Conservation (phyloP, 1,140 invertebrate species). For the Drosophila kepulauana region DNA sequence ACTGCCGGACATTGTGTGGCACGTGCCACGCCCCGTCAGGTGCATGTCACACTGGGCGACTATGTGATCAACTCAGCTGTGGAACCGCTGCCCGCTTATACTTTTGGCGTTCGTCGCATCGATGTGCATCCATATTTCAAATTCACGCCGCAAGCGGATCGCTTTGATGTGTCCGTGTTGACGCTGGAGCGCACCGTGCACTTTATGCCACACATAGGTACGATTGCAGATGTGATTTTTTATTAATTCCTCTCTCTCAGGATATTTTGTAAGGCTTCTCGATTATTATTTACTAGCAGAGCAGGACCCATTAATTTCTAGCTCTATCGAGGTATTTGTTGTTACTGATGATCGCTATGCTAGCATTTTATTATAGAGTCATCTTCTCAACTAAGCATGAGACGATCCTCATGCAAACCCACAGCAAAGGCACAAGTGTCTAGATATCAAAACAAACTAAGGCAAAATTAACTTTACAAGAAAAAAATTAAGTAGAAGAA, state of each 20-base stretch:
- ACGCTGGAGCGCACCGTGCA: conserved; percentile 94
- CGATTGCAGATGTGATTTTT: neutral
- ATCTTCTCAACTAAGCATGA: too few species aligned
- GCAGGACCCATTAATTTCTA: too few species aligned
- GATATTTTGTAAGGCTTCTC: too few species aligned
- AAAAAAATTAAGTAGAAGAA: too few species aligned
- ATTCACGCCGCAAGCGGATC: conserved; percentile 95
- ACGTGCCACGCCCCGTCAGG: conserved; percentile 93
- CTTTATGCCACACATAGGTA: conserved; percentile 94
- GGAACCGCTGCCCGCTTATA: conserved; percentile 95
- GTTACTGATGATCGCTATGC: too few species aligned
- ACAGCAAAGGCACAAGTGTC: too few species aligned
- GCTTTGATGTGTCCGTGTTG: conserved; percentile 96
- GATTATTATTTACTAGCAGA: too few species aligned
- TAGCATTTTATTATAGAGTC: too few species aligned
- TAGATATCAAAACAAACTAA: too few species aligned
- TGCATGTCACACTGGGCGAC: conserved; percentile 96
- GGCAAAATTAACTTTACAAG: too few species aligned
- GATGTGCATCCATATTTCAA: conserved; percentile 97
- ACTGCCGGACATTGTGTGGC: conserved; percentile 98
- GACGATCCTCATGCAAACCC: too few species aligned
- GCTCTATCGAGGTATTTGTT: too few species aligned
- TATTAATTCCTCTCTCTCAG: neutral
- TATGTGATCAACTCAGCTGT: conserved; percentile 97
- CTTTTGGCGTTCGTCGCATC: conserved; percentile 94